Evolutionary conservation across 2,797 vertebrate genomes (phyloP), one percentile per base, ranked within the genome.

Genomic region (Chaenodraco wilsoni): DNA sequence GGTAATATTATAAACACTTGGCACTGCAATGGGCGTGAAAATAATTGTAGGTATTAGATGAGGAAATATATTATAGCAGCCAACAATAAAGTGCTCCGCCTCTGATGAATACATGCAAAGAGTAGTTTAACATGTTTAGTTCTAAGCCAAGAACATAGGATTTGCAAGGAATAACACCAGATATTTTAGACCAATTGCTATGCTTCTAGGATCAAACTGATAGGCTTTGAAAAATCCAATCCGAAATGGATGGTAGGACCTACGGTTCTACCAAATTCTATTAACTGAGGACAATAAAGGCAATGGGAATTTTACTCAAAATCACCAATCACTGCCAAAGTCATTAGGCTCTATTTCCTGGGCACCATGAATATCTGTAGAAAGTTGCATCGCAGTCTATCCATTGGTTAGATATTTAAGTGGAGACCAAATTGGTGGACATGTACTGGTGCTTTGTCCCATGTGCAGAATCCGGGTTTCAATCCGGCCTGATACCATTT

Each of bases 1-100:
- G 85, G 82, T 80, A 70, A 84, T 66, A 66, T 82, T 83, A 85
- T 74, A 74, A 88, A 88, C 76, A 86, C 79, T 81, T 73, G 83
- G 71, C 74, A 52, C 93, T 61, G 78, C 81, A 60, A 60, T 41
- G 59, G 61, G 59, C 57, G 79, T 64, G 73, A 81, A 87, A 72
- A 21, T 84, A 57, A 78, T 85, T 90, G 82, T 41, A 56, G 65
- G 55, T 71, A 73, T 81, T 76, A 56, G 69, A 74, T 43, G 37
- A 65, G 58, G 65, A 71, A 49, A 68, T 49, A 73, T 43, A 76
- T 51, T 50, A 69, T 31, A 76, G 58, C 43, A 50, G 60, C 45
- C 51, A 65, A 65, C 61, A 64, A 68, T 55, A 77, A 78, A 77
- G 60, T 1, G 27, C 54, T 52, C 10, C 4, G 50, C 48, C 72